Evolutionary conservation across 2,888 invertebrate genomes (phyloP).

Genomic region (Stenolophus ochropezus): DNA sequence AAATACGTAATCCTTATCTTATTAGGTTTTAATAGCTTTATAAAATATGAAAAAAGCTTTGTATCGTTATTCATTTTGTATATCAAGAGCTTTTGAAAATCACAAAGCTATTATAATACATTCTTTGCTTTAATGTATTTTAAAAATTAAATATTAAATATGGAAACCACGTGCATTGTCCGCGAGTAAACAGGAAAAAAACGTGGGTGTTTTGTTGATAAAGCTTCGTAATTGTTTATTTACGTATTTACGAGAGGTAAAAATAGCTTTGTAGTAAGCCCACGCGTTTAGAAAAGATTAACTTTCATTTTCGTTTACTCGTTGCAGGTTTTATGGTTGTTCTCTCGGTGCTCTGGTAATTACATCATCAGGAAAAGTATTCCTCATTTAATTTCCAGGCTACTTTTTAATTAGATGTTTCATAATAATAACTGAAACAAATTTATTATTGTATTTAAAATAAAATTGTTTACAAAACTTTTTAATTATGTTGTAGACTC

Average conservation of each 20-base stretch:
- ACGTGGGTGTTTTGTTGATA: conserved; percentile 6
- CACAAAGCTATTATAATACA: neutral
- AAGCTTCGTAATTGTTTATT: neutral
- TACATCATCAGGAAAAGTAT: neutral
- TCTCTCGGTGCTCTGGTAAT: neutral
- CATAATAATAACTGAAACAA: neutral
- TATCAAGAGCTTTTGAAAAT: too few relatives aligned
- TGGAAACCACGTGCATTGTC: neutral
- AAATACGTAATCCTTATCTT: too few relatives aligned
- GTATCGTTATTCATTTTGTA: too few relatives aligned
- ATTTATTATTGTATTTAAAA: neutral
- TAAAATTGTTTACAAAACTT: neutral
- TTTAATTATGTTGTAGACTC: too few relatives aligned
- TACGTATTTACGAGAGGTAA: neutral
- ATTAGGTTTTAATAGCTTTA: too few relatives aligned
- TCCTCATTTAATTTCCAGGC: neutral
- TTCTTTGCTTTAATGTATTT: neutral
- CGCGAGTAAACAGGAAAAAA: neutral
- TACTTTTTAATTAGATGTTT: neutral
- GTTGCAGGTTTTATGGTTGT: neutral
- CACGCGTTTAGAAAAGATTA: neutral
- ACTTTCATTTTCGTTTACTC: neutral
- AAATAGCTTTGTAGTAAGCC: conserved; percentile 1
- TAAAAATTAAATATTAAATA: neutral
- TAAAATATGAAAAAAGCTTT: too few relatives aligned